These are phyloP conservation scores for Morus bassanus DNA, from an alignment of 2,797 vertebrate species.

Conservation along the genomic window DNA sequence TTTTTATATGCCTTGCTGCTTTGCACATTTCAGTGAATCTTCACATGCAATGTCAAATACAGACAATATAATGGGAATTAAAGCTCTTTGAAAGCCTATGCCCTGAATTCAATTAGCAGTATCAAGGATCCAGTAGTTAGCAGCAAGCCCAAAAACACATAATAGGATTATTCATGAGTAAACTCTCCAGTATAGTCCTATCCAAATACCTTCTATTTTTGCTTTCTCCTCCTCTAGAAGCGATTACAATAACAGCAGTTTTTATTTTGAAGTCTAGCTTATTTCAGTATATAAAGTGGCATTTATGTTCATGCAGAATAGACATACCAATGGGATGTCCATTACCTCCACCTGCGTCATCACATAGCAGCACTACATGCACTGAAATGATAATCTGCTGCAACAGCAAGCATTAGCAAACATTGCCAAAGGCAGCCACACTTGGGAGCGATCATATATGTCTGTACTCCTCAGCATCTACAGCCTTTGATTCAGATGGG, in stretches of 20 bases:
- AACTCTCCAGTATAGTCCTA: background rate
- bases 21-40: conserved; percentile 49
- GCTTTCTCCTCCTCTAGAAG: background rate
- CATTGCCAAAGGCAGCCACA: background rate
- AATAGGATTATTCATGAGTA: background rate
- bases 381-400: background rate
- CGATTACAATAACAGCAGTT: background rate
- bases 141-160: background rate
- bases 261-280: background rate
- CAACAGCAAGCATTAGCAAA: background rate
- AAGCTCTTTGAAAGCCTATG: background rate
- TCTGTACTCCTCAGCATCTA: background rate
- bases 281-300: background rate
- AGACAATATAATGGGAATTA: conserved; percentile 21
- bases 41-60: background rate
- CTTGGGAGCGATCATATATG: background rate
- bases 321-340: background rate
- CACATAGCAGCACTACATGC: background rate
- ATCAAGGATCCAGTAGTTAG: background rate
- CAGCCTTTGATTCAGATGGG: accelerated
- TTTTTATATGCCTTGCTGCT: conserved; percentile 16
- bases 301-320: background rate
- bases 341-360: background rate
- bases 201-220: background rate
- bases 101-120: conserved; percentile 42